phyloP scores from a whole-genome alignment of 2,888 invertebrate genomes.

The Apodemia zela region DNA sequence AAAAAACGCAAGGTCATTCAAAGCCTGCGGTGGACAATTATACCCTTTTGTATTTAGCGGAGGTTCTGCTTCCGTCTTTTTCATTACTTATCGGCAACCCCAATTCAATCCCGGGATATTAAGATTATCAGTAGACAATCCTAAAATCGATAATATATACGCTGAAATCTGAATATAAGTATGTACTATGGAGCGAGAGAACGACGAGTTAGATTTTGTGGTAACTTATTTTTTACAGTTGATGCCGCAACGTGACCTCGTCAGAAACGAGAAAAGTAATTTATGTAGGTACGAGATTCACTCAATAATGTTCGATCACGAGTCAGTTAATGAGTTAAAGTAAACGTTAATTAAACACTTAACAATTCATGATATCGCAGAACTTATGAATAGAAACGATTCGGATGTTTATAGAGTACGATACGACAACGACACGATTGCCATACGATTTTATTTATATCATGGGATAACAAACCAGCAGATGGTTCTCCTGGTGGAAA shows the following conservation, averaged over 20 bases:
- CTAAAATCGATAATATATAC: too few species aligned
- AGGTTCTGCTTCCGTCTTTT: too few species aligned
- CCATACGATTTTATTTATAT: background rate
- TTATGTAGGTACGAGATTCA: background rate
- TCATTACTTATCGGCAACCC: too few species aligned
- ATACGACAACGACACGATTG: background rate
- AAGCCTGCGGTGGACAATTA: too few species aligned
- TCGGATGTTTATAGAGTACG: background rate
- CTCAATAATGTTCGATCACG: conserved; percentile 1
- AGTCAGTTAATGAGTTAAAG: background rate
- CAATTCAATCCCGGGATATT: too few species aligned
- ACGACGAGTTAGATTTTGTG: background rate
- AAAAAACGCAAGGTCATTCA: too few species aligned
- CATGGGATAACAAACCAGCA: too few species aligned
- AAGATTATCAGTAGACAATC: too few species aligned
- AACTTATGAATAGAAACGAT: background rate
- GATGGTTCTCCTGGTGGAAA: too few species aligned
- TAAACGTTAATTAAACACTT: conserved; percentile 9
- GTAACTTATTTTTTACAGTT: background rate
- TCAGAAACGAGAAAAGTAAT: conserved; percentile 7
- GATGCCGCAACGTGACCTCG: background rate
- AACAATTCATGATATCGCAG: conserved; percentile 1
- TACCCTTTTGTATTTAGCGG: too few species aligned
- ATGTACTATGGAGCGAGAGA: background rate
- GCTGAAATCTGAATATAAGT: too few species aligned